These are phyloP conservation scores for Sebastes aleutianus DNA, from an alignment of 2,797 vertebrate genomes.

Conservation along the genomic window DNA sequence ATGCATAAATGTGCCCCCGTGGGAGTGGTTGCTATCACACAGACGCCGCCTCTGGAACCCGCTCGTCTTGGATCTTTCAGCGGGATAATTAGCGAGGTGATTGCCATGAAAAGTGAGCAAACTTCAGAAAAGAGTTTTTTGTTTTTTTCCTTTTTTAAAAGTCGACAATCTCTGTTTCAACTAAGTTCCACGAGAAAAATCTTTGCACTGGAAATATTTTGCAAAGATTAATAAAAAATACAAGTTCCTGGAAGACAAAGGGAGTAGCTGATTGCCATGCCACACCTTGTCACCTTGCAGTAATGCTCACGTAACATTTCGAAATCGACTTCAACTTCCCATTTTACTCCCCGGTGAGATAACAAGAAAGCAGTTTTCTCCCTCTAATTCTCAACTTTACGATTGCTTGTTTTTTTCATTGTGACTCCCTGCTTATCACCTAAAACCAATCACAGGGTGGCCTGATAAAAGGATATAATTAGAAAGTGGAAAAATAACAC, in stretches of 20 bases:
- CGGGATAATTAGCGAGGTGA: conserved; percentile 59
- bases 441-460: conserved; percentile 71
- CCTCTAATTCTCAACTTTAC: conserved; percentile 69
- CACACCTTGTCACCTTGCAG: conserved; percentile 57
- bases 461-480: conserved; percentile 77
- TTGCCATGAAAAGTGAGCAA: conserved; percentile 57
- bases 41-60: conserved; percentile 42
- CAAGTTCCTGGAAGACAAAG: conserved; percentile 54
- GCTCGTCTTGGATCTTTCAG: conserved; percentile 67
- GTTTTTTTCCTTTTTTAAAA: not conserved
- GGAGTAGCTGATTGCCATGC: conserved; percentile 39
- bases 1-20: conserved; percentile 43
- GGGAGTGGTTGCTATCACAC: conserved; percentile 55
- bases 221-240: conserved; percentile 50
- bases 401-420: conserved; percentile 62
- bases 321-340: conserved; percentile 51
- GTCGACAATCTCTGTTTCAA: conserved; percentile 41
- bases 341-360: conserved; percentile 60
- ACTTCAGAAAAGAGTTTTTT: conserved; percentile 26
- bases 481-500: conserved; percentile 68
- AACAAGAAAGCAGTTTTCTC: conserved; percentile 59
- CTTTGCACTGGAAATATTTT: conserved; percentile 41
- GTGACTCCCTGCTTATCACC: conserved; percentile 63
- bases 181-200: conserved; percentile 44
- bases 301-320: conserved; percentile 59